phyloP scores from a whole-genome alignment of 1,140 invertebrate genomes.

The Stegodyphus mimosarum region DNA sequence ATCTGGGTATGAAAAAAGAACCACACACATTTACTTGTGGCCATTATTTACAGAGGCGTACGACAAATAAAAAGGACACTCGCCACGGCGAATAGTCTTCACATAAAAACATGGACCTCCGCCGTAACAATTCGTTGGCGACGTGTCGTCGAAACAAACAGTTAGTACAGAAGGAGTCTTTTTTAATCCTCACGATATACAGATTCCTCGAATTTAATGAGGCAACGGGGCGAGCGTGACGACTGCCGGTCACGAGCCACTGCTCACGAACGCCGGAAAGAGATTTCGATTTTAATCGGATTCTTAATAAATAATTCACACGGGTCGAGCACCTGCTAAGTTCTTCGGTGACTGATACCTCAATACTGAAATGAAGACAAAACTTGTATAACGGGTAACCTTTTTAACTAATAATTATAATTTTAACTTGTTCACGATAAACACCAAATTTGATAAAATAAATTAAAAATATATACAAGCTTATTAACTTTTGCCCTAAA shows the following conservation, averaged over 20 bases:
- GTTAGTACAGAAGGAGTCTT: not conserved
- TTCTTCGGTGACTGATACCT: no score
- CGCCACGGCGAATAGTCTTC: no score
- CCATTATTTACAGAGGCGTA: no score
- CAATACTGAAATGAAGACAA: not conserved
- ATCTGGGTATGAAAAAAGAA: no score
- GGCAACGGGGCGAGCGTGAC: slow-evolving; percentile 9
- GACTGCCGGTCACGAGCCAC: slow-evolving; percentile 25
- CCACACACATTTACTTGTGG: no score
- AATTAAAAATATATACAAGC: no score
- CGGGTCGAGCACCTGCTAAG: slow-evolving; percentile 23
- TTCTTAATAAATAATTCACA: slow-evolving; percentile 42
- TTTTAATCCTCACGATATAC: not conserved
- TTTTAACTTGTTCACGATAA: slow-evolving; percentile 18
- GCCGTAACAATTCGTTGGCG: no score
- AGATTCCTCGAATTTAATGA: slow-evolving; percentile 9
- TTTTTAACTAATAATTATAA: slow-evolving; percentile 13
- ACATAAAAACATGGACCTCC: no score
- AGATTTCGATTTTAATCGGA: slow-evolving; percentile 26
- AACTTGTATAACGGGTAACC: slow-evolving; percentile 15
- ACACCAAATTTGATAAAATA: slow-evolving; percentile 4
- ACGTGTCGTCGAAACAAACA: not conserved
- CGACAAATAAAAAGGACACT: no score
- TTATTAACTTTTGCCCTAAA: no score
- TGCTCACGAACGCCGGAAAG: slow-evolving; percentile 35